Evolutionary conservation across 2,888 invertebrate species (phyloP), one percentile per base, ranked within the genome.

Genomic region (Unio pictorum): DNA sequence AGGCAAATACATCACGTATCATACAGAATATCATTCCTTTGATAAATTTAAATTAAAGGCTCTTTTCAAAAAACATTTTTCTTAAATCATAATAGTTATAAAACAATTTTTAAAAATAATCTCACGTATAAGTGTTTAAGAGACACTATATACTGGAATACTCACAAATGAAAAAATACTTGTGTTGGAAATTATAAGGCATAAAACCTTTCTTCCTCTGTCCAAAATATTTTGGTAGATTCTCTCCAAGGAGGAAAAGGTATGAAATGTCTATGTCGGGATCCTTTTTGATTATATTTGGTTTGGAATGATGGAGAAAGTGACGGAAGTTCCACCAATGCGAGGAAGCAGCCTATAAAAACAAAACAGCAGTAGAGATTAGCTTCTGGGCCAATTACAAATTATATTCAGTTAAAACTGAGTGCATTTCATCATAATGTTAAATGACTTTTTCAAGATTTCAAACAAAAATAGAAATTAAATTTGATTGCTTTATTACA

Each of bases 321-420:
- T 89, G 89, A 17, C 89, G 77, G 75, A 85, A 87, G 68, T 89
- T 89, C 89, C 89, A 89, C 89, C 89, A 89, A 59, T 86, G 82
- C 20, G 87, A 84, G 8, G 88, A 87, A 0, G 87, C 89, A 18
- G 86, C 89, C 89, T 89, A 71, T 3, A 68, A 20, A 23, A n/a
- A 34, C 55, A 45, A 45, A 45, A 8, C 8, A 55, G 23, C 26
- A 45, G 1, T 45, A 11, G 1, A 5, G 6, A 45, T 11, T 45
- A 45, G 45, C 1, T 1, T 45, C 45, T 45, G 45, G 11, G 1
- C 8, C 8, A 11, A 45, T 45, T 45, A 11, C 11, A 45, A 45
- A 45, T 45, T 11, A 45, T 45, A 2, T 45, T 45, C 45, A 45
- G 45, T 45, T 45, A 11, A 45, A 45, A 45, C 11, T 45, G 11